Conservation (phyloP, 2,113 vertebrate genomes). For the Phalacrocorax pelagicus region DNA sequence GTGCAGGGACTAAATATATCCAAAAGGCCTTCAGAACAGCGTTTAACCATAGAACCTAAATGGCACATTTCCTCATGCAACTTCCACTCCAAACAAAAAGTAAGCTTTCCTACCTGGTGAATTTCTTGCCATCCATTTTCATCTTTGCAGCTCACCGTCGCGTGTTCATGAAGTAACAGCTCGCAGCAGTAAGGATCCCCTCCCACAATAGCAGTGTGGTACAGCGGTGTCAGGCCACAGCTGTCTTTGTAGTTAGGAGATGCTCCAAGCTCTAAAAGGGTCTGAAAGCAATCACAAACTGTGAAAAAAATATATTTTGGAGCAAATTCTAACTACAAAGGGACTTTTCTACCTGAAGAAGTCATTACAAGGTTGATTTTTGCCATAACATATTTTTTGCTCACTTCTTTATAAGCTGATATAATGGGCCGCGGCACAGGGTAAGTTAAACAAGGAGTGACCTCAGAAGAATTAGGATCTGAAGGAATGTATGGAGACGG, state of each 20-base stretch:
- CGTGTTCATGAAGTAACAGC: constrained; percentile 85
- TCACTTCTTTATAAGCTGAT: background rate
- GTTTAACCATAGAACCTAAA: rapidly evolving
- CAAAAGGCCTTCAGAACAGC: background rate
- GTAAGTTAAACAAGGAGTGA: background rate
- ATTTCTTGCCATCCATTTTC: constrained; percentile 98
- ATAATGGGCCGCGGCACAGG: background rate
- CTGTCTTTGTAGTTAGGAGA: constrained; percentile 96
- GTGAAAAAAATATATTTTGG: background rate
- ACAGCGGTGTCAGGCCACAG: constrained; percentile 89
- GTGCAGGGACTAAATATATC: background rate
- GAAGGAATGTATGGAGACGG: background rate
- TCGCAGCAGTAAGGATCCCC: constrained; percentile 94
- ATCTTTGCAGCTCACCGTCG: constrained; percentile 86
- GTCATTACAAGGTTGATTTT: background rate
- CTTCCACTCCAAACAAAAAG: background rate
- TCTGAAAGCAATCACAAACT: constrained; percentile 69
- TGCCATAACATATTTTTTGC: background rate
- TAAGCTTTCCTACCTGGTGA: constrained; percentile 83
- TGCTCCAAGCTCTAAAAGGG: constrained; percentile 89
- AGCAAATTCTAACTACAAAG: background rate
- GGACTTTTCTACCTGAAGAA: background rate
- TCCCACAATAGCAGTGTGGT: constrained; percentile 90
- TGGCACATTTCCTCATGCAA: background rate
- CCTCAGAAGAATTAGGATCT: background rate